These are phyloP conservation scores for Hypselothyrea guttata DNA, from an alignment of 2,888 invertebrate genomes.

Conservation along the genomic window DNA sequence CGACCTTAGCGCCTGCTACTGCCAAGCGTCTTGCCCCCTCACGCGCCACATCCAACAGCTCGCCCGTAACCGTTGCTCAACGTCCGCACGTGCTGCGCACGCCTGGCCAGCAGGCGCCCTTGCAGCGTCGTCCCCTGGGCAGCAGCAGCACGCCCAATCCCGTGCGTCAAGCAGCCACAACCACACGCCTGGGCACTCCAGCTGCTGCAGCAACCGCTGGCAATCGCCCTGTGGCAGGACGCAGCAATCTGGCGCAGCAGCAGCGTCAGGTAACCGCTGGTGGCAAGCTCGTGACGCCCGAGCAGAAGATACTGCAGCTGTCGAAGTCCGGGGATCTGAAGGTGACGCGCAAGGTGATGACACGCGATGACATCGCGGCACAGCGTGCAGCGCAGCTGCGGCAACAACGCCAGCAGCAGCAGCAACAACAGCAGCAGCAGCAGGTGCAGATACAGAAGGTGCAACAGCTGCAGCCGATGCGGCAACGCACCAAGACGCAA, in stretches of 20 bases:
- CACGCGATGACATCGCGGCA: constrained; percentile 75
- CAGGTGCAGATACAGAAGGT: constrained; percentile 79
- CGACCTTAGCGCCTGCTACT: neutral
- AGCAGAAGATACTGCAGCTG: constrained; percentile 82
- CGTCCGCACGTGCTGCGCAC: constrained; percentile 60
- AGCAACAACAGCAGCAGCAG: constrained; percentile 61
- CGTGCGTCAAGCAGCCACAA: constrained; percentile 20
- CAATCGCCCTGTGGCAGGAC: constrained; percentile 74
- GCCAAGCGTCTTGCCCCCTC: constrained; percentile 41
- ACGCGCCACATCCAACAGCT: constrained; percentile 32
- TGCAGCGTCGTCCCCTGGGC: constrained; percentile 61
- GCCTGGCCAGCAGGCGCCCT: constrained; percentile 43
- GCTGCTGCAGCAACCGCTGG: constrained; percentile 46
- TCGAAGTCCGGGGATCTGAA: constrained; percentile 83
- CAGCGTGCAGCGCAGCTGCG: constrained; percentile 68
- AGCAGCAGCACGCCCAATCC: constrained; percentile 21
- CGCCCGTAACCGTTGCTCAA: constrained; percentile 43
- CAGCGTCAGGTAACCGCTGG: constrained; percentile 27
- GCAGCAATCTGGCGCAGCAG: constrained; percentile 38
- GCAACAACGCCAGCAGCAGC: constrained; percentile 60
- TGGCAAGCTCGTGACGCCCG: constrained; percentile 78
- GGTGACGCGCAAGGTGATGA: constrained; percentile 83
- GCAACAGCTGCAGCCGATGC: constrained; percentile 84
- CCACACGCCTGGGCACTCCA: too few relatives aligned
- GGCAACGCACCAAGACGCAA: constrained; percentile 65